Conservation (phyloP, 2,888 invertebrate species). For the Cartodere bifasciata region DNA sequence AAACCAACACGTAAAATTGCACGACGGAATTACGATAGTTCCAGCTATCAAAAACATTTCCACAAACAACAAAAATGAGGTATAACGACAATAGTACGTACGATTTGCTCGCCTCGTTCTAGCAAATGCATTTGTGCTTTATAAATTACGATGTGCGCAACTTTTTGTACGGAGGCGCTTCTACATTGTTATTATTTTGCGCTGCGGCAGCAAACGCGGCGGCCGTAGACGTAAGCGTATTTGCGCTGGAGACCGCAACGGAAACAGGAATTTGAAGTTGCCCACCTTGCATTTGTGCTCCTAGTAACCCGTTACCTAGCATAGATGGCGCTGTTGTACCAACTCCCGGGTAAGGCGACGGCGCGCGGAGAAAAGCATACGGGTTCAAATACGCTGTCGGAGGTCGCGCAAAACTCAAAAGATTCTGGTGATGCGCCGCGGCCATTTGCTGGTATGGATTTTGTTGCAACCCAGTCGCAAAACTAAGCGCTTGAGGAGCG, state of each 20-base stretch:
- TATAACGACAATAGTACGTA: no score
- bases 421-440: conserved; percentile 23
- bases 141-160: conserved; percentile 70
- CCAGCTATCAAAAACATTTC: no score
- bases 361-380: conserved; percentile 35
- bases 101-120: no score
- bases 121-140: no score
- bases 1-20: background rate
- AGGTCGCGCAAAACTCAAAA: conserved; percentile 27
- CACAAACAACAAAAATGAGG: no score
- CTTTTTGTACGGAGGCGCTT: conserved; percentile 78
- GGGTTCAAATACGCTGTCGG: conserved; percentile 34
- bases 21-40: no score
- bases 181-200: conserved; percentile 40
- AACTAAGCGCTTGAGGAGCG: conserved; percentile 25
- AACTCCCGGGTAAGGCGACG: conserved; percentile 31
- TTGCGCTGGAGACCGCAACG: conserved; percentile 26
- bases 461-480: conserved; percentile 23
- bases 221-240: conserved; percentile 27
- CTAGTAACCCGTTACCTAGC: conserved; percentile 25
- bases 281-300: conserved; percentile 23
- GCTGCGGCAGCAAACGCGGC: conserved; percentile 31
- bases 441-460: conserved; percentile 32
- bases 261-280: conserved; percentile 37
- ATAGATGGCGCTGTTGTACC: conserved; percentile 35